Evolutionary conservation across 2,888 invertebrate genomes (phyloP), one percentile per base, ranked within the genome.

Genomic region (Electrophaes corylata): DNA sequence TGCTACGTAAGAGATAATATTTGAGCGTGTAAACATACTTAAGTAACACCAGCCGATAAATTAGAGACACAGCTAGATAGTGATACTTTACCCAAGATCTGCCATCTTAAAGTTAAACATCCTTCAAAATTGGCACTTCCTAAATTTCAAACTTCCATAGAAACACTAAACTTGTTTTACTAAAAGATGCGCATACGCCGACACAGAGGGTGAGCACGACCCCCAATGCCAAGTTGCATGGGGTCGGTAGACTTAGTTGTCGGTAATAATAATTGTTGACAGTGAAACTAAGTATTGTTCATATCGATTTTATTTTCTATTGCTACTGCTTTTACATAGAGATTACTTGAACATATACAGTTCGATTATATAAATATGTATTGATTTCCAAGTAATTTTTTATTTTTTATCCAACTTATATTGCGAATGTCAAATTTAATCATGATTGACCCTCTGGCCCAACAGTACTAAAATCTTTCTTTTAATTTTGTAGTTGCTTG

Each of bases 161-260:
- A 44, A 53, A 45, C 40, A 39, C 26, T 8, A 33, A 37, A 12
- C 47, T 66, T 73, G 66, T 46, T 71, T 65, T 62, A 57, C 60
- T 40, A 20, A 57, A 58, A 65, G 68, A 66, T 73, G 77, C 73
- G 77, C 76, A 53, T 53, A 71, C 77, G 76, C 62, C 64, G 78
- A 70, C 43, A 76, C 78, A 68, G 79, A 74, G 79, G 78, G 79
- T 79, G 79, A 70, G 60, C 78, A 75, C 70, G 70, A 71, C 76
- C 76, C 76, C 68, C 55, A 60, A 46, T 52, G 41, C 4, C 19
- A 31, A 50, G 31, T 40, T 57, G 49, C 48, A 56, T 66, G 44
- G 66, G 65, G 64, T 54, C 49, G 59, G n/a, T n/a, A n/a, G n/a
- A n/a, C n/a, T n/a, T n/a, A n/a, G n/a, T n/a, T n/a, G n/a, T n/a